Base-by-base conservation (phyloP, 2,888 invertebrate genomes). In the Drosophila macrospina region DNA sequence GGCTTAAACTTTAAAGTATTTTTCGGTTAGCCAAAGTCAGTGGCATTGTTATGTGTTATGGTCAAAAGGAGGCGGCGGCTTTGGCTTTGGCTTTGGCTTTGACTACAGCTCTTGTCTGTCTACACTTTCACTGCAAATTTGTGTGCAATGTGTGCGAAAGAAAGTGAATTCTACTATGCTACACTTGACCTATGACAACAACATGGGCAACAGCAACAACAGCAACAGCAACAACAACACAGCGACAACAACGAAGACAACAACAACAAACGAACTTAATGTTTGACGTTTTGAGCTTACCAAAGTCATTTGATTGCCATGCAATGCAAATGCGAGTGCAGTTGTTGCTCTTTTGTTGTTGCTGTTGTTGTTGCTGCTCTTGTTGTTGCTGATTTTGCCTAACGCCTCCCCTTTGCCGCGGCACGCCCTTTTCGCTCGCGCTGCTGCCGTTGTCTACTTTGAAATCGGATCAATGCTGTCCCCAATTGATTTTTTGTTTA, bases 111-210 rank as follows among this genome's bases (percentile, higher is more conserved):
- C 20, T 57, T 37, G 30, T 57, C 7, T 61, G 26, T 45, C 13
- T 52, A 63, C 84, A 81, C 82, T 82, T 82, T 82, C 82, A 81
- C 82, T 82, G 78, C 69, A 66, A 79, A 79, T 76, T 82, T 76
- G 72, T 68, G 65, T 60, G 72, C 50, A 62, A 62, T 76, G 59
- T 72, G 72, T 73, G 72, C 65, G 73, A 86, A 78, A 78, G 86
- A 86, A 86, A 86, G 86, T 86, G 86, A 86, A 86, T 86, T 86
- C 81, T 79, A 83, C 85, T 80, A 72, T 81, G 86, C 86, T 86
- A 86, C 85, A 85, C 86, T 86, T 86, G 86, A 86, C 86, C 86
- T 86, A 86, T 86, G 86, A 80, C 86, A 86, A 84, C 80, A 73
- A 51, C 28, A 8, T 7, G 2, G 28, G 8, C 28, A 28, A 28